A percentile compares a stretch with the other conserved stretches of the same genome.
Conservation (phyloP, 1,140 invertebrate species). For the Drosophila sulfurigaster region DNA sequence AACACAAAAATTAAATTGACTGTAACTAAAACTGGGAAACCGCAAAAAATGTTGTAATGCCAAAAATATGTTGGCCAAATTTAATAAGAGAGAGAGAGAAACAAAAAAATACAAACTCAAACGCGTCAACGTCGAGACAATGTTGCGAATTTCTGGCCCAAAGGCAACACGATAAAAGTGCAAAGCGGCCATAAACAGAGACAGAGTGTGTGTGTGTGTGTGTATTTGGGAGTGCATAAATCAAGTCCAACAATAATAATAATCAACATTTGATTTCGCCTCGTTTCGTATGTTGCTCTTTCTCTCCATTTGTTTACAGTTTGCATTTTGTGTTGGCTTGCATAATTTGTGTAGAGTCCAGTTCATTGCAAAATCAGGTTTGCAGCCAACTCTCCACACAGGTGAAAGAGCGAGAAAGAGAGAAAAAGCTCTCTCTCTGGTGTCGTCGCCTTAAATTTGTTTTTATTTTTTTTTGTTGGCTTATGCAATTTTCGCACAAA, state of each 20-base stretch:
- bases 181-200: constrained; percentile 21
- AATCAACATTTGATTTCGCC: constrained; percentile 52
- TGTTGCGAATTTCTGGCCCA: constrained; percentile 62
- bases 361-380: constrained; percentile 69
- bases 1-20: constrained; percentile 46
- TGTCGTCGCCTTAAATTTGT: background rate
- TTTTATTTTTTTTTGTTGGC: constrained; percentile 8
- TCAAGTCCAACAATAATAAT: constrained; percentile 53
- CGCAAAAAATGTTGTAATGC: constrained; percentile 55
- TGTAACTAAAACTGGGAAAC: constrained; percentile 40
- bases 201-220: constrained; percentile 17
- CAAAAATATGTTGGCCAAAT: constrained; percentile 55
- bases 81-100: constrained; percentile 32
- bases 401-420: constrained; percentile 10
- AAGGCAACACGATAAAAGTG: constrained; percentile 39
- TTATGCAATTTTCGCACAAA: constrained; percentile 72
- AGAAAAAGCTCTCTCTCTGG: constrained; percentile 25
- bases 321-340: constrained; percentile 55
- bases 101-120: constrained; percentile 34
- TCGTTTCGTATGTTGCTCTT: constrained; percentile 34
- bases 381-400: constrained; percentile 31
- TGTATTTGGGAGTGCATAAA: constrained; percentile 47
- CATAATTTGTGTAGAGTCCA: constrained; percentile 57
- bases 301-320: constrained; percentile 36
- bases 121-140: constrained; percentile 41